These are phyloP conservation scores for Drosophila micromelanica DNA, from an alignment of 1,140 invertebrate species.

Conservation along the genomic window DNA sequence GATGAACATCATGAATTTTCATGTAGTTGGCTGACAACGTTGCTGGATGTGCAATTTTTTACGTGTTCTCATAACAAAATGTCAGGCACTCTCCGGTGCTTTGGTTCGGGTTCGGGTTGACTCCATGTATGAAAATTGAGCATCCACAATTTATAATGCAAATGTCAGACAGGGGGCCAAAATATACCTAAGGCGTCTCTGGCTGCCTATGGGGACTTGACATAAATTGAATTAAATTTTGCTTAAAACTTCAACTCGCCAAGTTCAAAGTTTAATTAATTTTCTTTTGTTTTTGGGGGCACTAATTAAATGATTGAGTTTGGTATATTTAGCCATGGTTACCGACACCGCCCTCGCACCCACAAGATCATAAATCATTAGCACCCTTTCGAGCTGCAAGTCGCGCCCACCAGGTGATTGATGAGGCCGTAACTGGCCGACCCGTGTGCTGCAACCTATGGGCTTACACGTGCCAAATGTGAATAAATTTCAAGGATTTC, in stretches of 20 bases:
- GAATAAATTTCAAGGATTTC: slow-evolving; percentile 34
- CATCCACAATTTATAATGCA: slow-evolving; percentile 77
- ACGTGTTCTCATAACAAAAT: slow-evolving; percentile 80
- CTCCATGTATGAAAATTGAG: slow-evolving; percentile 71
- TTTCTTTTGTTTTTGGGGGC: slow-evolving; percentile 74
- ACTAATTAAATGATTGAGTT: slow-evolving; percentile 81
- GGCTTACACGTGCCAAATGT: slow-evolving; percentile 48
- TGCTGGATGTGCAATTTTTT: slow-evolving; percentile 80
- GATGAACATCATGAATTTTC: slow-evolving; percentile 76
- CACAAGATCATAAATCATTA: slow-evolving; percentile 72
- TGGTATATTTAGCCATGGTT: slow-evolving; percentile 65
- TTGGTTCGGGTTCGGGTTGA: slow-evolving; percentile 11
- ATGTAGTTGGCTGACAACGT: slow-evolving; percentile 74
- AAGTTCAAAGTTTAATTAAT: slow-evolving; percentile 79
- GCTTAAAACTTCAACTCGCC: slow-evolving; percentile 53
- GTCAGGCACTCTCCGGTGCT: slow-evolving; percentile 41
- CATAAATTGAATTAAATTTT: slow-evolving; percentile 78
- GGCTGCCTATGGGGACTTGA: slow-evolving; percentile 38
- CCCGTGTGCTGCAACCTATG: slow-evolving; percentile 56
- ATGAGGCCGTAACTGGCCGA: slow-evolving; percentile 49
- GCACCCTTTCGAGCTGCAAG: slow-evolving; percentile 57
- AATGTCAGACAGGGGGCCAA: slow-evolving; percentile 52
- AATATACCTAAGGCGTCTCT: slow-evolving; percentile 14
- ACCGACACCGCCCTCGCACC: neutral
- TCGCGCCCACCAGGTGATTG: slow-evolving; percentile 66